phyloP scores from a whole-genome alignment of 2,113 vertebrate species.

The Corapipo altera region DNA sequence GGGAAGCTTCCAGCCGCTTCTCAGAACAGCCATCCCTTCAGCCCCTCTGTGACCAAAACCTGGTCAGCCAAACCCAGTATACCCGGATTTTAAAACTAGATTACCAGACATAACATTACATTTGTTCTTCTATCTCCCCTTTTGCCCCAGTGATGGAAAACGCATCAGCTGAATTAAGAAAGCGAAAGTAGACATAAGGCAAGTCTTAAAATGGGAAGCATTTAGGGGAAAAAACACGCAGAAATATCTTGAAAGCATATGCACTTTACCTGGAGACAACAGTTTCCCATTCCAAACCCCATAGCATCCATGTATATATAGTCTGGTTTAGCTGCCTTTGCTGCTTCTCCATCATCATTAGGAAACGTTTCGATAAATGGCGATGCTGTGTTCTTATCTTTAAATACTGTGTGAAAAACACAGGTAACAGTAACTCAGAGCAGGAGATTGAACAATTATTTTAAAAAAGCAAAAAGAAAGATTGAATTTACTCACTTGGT shows the following conservation, averaged over 20 bases:
- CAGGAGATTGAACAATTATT: background rate
- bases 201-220: background rate
- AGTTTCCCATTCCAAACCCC: slow-evolving; percentile 99
- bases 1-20: background rate
- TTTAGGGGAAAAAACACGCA: background rate
- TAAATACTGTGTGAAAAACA: slow-evolving; percentile 83
- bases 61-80: background rate
- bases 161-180: background rate
- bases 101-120: background rate
- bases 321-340: slow-evolving; percentile 83
- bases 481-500: slow-evolving; percentile 83
- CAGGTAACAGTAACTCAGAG: background rate
- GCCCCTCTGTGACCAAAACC: background rate
- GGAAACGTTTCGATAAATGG: slow-evolving; percentile 91
- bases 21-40: background rate
- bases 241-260: background rate
- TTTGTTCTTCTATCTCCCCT: background rate
- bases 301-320: slow-evolving; percentile 99
- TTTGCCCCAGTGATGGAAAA: background rate
- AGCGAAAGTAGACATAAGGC: background rate
- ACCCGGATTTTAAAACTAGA: background rate
- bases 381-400: slow-evolving; percentile 87
- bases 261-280: slow-evolving; percentile 91
- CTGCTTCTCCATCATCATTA: slow-evolving; percentile 86
- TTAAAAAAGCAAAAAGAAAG: background rate